Evolutionary conservation across 1,140 invertebrate genomes (phyloP).

Genomic region (Bombus difficillimus): DNA sequence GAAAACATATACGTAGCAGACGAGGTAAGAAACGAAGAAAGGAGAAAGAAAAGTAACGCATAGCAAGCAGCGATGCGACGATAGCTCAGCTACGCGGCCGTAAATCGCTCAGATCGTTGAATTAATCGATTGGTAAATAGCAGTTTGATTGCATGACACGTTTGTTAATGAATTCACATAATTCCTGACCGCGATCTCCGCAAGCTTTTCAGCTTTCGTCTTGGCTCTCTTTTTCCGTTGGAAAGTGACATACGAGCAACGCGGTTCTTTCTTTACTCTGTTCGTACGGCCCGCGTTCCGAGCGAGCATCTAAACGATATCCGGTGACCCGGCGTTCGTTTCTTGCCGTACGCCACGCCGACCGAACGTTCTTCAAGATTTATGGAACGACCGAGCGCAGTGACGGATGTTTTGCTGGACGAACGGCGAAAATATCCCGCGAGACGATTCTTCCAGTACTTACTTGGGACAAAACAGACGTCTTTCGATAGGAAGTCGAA

Average conservation of each 20-base stretch:
- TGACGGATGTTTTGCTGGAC: conserved; percentile 15
- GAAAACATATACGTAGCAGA: too few relatives aligned
- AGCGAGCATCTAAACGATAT: conserved; percentile 37
- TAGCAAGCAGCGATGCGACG: not conserved
- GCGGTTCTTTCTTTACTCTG: not conserved
- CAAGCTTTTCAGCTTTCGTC: not conserved
- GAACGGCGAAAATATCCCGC: conserved; percentile 13
- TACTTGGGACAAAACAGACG: not conserved
- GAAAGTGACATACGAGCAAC: conserved; percentile 36
- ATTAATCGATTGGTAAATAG: conserved; percentile 59
- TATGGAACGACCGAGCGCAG: conserved; percentile 29
- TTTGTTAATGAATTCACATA: conserved; percentile 53
- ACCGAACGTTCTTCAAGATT: conserved; percentile 46
- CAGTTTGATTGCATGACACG: conserved; percentile 54
- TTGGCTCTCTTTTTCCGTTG: conserved; percentile 22
- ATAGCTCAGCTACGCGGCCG: not conserved
- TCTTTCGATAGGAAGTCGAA: not conserved
- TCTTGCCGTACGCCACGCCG: conserved; percentile 6
- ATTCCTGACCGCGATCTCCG: not conserved
- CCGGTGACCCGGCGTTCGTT: conserved; percentile 38
- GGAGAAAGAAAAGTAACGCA: not conserved
- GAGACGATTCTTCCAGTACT: not conserved
- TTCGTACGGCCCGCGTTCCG: not conserved
- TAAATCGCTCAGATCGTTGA: conserved; percentile 41
- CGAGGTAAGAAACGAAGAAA: not conserved